These are phyloP conservation scores for Prinia subflava DNA, from an alignment of 2,113 vertebrate genomes.

Conservation along the genomic window DNA sequence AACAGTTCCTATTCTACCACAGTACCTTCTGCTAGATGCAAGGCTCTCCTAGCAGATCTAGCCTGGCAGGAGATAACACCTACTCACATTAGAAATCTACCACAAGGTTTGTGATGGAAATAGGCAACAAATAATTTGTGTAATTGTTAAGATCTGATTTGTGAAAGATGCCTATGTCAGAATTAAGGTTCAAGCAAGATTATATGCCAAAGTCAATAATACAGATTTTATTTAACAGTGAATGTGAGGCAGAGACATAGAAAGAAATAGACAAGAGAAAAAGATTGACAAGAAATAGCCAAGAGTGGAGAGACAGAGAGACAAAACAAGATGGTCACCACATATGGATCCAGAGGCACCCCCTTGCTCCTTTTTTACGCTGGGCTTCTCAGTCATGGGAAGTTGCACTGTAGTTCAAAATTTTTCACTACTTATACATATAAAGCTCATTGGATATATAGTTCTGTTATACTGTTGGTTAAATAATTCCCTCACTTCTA, in stretches of 20 bases:
- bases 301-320: not conserved
- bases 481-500: not conserved
- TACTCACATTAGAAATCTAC: not conserved
- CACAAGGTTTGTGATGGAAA: not conserved
- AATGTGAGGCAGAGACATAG: not conserved
- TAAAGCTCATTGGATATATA: not conserved
- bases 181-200: not conserved
- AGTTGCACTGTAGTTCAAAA: not conserved
- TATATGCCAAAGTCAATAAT: not conserved
- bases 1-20: not conserved
- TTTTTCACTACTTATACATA: not conserved
- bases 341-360: not conserved
- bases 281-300: not conserved
- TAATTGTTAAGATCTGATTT: not conserved
- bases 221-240: fast-evolving
- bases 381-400: fast-evolving
- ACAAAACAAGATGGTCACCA: not conserved
- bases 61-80: not conserved
- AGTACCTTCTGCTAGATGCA: not conserved
- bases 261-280: not conserved
- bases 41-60: not conserved
- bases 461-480: not conserved
- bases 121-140: not conserved
- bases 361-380: not conserved
- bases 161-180: not conserved